Percentiles rank a stretch among this genome's conserved stretches.
Evolutionary conservation across 53 echinoderm and acorn worm genomes (phyloP).

Genomic region (Zoroaster sp.): DNA sequence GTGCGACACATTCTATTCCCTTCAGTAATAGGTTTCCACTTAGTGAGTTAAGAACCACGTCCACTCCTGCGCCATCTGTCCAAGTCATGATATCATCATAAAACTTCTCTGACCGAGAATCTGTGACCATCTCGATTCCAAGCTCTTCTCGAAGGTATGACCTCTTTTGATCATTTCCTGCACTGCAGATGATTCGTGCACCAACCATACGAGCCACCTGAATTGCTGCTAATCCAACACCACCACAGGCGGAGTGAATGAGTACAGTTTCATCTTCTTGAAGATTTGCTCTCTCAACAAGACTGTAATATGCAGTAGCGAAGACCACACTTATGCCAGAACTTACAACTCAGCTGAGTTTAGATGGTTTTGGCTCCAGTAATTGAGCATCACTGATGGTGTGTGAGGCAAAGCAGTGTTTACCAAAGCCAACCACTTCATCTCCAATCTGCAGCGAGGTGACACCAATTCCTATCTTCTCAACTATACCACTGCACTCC

Average conservation of each 20-base stretch:
- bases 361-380: conserved; percentile 62
- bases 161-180: conserved; percentile 38
- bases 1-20: conserved; percentile 63
- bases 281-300: conserved; percentile 76
- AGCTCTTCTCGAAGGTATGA: conserved; percentile 10
- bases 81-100: conserved; percentile 65
- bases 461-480: conserved; percentile 70
- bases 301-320: conserved; percentile 70
- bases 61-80: conserved; percentile 65
- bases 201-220: conserved; percentile 72
- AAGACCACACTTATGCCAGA: conserved; percentile 67
- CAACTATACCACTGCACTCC: conserved; percentile 78
- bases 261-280: conserved; percentile 69
- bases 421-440: conserved; percentile 70
- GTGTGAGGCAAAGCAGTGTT: conserved; percentile 73
- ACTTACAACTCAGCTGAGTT: conserved; percentile 52
- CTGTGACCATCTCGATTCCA: conserved; percentile 55
- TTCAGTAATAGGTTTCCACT: conserved; percentile 68
- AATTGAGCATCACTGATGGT: conserved; percentile 52
- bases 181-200: conserved; percentile 66
- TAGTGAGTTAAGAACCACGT: conserved; percentile 81
- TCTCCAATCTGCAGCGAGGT: conserved; percentile 44
- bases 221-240: conserved; percentile 69
- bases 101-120: conserved; percentile 56
- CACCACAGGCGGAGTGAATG: conserved; percentile 70